Percentiles rank a stretch among this genome's conserved stretches.
Conservation (phyloP, 2,113 vertebrate species). For the Emydura subglobosa region DNA sequence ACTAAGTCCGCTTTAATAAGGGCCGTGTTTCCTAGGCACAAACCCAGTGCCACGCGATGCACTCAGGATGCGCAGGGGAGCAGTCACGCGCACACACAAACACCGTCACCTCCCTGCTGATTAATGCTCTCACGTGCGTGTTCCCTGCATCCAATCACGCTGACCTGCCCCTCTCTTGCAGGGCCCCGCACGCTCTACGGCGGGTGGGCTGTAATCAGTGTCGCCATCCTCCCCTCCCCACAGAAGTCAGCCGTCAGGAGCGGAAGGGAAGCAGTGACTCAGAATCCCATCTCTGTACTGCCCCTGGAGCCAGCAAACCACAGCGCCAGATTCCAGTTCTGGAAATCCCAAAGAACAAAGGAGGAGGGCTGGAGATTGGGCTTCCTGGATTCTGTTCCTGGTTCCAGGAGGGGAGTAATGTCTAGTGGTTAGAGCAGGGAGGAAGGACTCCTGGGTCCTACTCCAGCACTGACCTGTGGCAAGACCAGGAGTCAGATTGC, state of each 20-base stretch:
- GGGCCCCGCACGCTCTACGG: rapidly evolving
- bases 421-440: neutral
- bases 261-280: neutral
- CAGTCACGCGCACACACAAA: neutral
- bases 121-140: rapidly evolving
- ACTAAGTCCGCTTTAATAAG: rapidly evolving
- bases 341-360: neutral
- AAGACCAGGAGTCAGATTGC: neutral
- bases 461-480: neutral
- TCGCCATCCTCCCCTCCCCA: rapidly evolving
- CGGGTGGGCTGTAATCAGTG: rapidly evolving
- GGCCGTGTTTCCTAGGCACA: neutral
- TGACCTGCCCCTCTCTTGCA: rapidly evolving
- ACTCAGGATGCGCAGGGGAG: no score
- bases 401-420: neutral
- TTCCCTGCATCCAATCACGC: rapidly evolving
- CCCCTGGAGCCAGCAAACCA: neutral
- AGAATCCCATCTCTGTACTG: neutral
- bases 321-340: neutral
- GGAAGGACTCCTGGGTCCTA: neutral
- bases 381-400: no score
- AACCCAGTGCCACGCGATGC: neutral
- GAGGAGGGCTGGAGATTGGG: neutral
- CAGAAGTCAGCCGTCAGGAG: neutral
- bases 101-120: neutral